Conservation (phyloP, 2,113 vertebrate species). For the Phocoena phocoena region DNA sequence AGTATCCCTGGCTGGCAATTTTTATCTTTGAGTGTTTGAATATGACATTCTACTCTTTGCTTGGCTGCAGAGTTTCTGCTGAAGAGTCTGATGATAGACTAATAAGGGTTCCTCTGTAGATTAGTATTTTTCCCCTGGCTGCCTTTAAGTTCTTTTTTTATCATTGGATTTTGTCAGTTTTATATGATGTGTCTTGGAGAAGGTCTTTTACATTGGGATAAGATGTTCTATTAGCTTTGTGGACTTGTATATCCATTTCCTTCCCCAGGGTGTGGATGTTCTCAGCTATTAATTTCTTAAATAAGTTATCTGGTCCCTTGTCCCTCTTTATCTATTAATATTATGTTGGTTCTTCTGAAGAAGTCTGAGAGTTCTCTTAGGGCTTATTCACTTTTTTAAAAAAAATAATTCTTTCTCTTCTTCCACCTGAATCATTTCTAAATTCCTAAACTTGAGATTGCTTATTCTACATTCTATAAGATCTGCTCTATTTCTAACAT, state of each 20-base stretch:
- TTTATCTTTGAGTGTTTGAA: background rate
- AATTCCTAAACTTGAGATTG: background rate
- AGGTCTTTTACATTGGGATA: background rate
- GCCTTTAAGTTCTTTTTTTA: background rate
- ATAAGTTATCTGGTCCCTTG: background rate
- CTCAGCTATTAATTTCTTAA: background rate
- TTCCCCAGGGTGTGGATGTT: background rate
- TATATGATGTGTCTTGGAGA: background rate
- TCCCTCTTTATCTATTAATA: background rate
- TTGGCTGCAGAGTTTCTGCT: background rate
- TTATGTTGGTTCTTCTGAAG: background rate
- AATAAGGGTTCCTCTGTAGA: background rate
- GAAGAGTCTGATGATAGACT: background rate
- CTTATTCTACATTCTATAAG: background rate
- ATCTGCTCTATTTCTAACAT: background rate
- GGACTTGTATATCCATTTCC: background rate
- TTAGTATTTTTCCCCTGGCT: background rate
- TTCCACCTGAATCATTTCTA: background rate
- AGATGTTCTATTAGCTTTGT: background rate
- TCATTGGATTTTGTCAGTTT: background rate
- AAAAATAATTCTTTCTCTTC: background rate
- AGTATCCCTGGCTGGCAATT: background rate
- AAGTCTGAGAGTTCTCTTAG: background rate
- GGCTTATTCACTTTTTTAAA: background rate
- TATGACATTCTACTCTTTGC: background rate